Base-by-base conservation (phyloP, 2,113 vertebrate genomes). In the Phodopus roborovskii region DNA sequence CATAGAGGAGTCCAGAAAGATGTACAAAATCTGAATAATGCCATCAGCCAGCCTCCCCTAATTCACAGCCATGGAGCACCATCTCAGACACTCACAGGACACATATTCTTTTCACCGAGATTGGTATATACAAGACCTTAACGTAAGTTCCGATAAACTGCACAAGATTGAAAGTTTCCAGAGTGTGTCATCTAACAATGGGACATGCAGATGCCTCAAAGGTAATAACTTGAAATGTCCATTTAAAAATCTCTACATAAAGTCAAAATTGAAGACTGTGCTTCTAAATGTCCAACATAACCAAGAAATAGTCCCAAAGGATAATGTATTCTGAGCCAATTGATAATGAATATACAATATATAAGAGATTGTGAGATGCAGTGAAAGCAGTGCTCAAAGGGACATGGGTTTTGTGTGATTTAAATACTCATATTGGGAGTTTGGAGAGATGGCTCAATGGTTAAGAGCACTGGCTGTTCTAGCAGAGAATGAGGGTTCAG, bases 271-370 rank as follows among this genome's bases (percentile, higher is more conserved):
- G 71, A 75, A 89, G 24, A 85, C 22, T 68, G 15, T 8, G 36
- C 53, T 88, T 97, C 36, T 95, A 82, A 90, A 86, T 62, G 66
- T 60, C 19, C 42, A 86, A 50, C 22, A 13, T 0, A 45, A 78
- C 60, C 90, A 91, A 95, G 36, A 91, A 92, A 82, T 77, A 73
- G n/a, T 81, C 28, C 58, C 53, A 79, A 87, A 91, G 22, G 48
- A 92, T 91, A 92, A 70, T 50, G 28, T 89, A 94, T 68, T 96
- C 92, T 92, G 11, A 87, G 90, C 53, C 79, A 30, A 81, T 74
- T 50, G 45, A 74, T 26, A 91, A 78, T 77, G 42, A 95, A 90
- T 81, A 70, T 48, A 66, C 20, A 73, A 13, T 33, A 20, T 50
- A 83, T 53, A 10, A 50, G 94, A 75, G 90, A 17, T 16, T 91